Evolutionary conservation across 2,797 vertebrate species (phyloP).

Genomic region (Dendrocincla fuliginosa): DNA sequence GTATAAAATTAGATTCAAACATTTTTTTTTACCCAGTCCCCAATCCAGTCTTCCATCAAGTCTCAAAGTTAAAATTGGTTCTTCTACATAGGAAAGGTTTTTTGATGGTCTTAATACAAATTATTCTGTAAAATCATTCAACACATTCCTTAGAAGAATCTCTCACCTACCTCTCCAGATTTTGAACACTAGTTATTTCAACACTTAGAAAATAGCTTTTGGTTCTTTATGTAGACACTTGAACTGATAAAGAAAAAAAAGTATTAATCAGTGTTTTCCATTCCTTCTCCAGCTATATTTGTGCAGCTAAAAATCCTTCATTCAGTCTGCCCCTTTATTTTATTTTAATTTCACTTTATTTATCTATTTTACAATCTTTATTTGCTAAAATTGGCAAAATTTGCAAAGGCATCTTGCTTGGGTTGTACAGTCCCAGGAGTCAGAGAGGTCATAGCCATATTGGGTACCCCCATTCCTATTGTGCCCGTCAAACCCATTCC

Average conservation of each 20-base stretch:
- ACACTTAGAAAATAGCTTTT: slow-evolving; percentile 77
- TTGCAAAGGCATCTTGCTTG: slow-evolving; percentile 98
- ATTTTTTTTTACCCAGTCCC: slow-evolving; percentile 72
- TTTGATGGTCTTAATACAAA: slow-evolving; percentile 57
- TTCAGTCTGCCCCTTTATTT: slow-evolving; percentile 66
- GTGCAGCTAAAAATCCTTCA: slow-evolving; percentile 83
- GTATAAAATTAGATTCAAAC: slow-evolving; percentile 81
- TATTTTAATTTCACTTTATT: slow-evolving; percentile 5
- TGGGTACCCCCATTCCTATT: slow-evolving; percentile 84
- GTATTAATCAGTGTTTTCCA: slow-evolving; percentile 75
- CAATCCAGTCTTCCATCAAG: slow-evolving; percentile 64
- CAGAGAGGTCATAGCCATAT: slow-evolving; percentile 82
- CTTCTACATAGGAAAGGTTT: slow-evolving; percentile 67
- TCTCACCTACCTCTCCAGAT: slow-evolving; percentile 58
- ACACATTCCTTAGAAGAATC: slow-evolving; percentile 56
- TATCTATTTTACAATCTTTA: slow-evolving; percentile 78
- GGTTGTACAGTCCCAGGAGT: slow-evolving; percentile 85
- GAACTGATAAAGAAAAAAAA: slow-evolving; percentile 67
- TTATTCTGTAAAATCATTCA: slow-evolving; percentile 57
- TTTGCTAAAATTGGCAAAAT: slow-evolving; percentile 99
- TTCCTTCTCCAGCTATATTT: slow-evolving; percentile 75
- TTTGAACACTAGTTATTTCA: slow-evolving; percentile 67
- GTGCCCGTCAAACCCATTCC: slow-evolving; percentile 84
- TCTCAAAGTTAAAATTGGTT: slow-evolving; percentile 70
- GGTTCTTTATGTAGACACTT: slow-evolving; percentile 74